Base-by-base conservation (phyloP, 2,888 invertebrate genomes). In the Plebejus melissa region DNA sequence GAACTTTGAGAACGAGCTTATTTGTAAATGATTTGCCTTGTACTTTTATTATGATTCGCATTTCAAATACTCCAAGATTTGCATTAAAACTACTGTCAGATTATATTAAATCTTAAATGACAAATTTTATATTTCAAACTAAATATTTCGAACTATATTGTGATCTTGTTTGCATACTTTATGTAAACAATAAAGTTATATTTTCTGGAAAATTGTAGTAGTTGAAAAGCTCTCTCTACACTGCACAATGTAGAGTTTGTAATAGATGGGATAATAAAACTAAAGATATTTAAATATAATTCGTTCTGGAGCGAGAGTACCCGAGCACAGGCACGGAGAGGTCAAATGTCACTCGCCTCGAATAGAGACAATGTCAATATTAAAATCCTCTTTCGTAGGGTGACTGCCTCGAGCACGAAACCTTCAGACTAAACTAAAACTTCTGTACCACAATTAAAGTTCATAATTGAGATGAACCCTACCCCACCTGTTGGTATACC, bases 291-390 rank as follows among this genome's bases (percentile, higher is more conserved):
- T 72, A 72, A 72, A 72, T 50, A 2, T 5, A 72, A 32, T 72
- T 50, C 16, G 13, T 50, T 71, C 70, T 70, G 70, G 22, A 22
- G 32, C 71, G 46, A 71, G 71, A 22, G 32, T 36, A 28, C 22
- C 46, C 70, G 54, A 54, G 54, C 58, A 70, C 54, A 70, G 58
- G 58, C 74, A 74, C n/a, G 69, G 13, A 2, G 74, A 75, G 75
- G 74, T 76, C 75, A 75, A 50, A 74, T 71, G 75, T 77, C 75
- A 76, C 76, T 38, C 58, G 74, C 72, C 75, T 76, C 75, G 70
- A 74, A 76, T 65, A 71, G 32, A 76, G n/a, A 50, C 58, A 70
- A 69, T 75, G 70, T 71, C 75, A 76, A 76, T 76, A 76, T 77
- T 75, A 65, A 65, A 65, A 4, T 65, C 32, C 5, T 65, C 13